Evolutionary conservation across 2,888 invertebrate genomes (phyloP).

Genomic region (Nymphalis urticae): DNA sequence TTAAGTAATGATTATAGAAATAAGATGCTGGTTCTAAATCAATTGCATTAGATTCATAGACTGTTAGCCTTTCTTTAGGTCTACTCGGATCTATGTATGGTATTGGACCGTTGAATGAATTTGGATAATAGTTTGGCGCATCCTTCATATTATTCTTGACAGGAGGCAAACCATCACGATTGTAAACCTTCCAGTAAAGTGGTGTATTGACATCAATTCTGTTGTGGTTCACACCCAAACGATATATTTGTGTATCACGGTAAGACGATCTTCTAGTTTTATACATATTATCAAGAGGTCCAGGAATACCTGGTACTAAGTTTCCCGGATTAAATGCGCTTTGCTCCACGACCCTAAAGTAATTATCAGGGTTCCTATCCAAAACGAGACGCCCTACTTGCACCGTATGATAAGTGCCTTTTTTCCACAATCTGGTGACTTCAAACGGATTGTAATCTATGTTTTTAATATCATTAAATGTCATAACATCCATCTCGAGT

Average conservation of each 20-base stretch:
- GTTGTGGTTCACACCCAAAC: constrained; percentile 59
- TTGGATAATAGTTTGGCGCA: constrained; percentile 96
- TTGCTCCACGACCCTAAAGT: constrained; percentile 81
- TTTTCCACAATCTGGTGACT: constrained; percentile 95
- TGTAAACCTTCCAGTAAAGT: constrained; percentile 52
- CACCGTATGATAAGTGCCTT: constrained; percentile 91
- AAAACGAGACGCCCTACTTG: constrained; percentile 92
- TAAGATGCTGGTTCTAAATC: constrained; percentile 83
- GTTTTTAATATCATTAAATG: constrained; percentile 82
- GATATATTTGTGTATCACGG: constrained; percentile 58
- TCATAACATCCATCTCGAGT: constrained; percentile 94
- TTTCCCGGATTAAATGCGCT: constrained; percentile 57
- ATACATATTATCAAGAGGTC: constrained; percentile 57
- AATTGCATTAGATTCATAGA: constrained; percentile 50
- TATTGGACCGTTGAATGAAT: constrained; percentile 93
- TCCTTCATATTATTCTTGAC: constrained; percentile 89
- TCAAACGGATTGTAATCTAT: constrained; percentile 82
- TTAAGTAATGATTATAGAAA: constrained; percentile 83
- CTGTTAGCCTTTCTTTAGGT: constrained; percentile 47
- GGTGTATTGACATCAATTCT: constrained; percentile 60
- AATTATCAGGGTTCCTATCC: constrained; percentile 94
- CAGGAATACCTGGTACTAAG: constrained; percentile 66
- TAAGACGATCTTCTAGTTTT: constrained; percentile 58
- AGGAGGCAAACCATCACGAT: constrained; percentile 82
- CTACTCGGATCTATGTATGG: constrained; percentile 76